Evolutionary conservation across 2,113 vertebrate genomes (phyloP).

Genomic region (Cynopterus brachyotis): DNA sequence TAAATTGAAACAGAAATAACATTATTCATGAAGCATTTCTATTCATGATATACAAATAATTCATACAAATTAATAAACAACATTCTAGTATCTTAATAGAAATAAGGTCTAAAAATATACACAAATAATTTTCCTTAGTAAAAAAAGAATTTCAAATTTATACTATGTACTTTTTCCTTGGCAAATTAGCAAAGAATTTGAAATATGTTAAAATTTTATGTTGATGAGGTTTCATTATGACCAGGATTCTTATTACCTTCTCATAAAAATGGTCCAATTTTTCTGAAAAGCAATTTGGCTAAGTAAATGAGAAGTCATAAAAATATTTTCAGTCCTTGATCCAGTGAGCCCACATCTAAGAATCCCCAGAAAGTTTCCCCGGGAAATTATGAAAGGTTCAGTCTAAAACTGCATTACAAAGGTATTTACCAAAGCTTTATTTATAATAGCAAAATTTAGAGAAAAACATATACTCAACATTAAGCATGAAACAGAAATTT

Average conservation of each 20-base stretch:
- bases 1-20: slow-evolving; percentile 30
- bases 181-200: slow-evolving; percentile 22
- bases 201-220: not conserved
- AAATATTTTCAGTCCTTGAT: not conserved
- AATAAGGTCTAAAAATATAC: not conserved
- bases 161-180: not conserved
- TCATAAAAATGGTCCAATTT: not conserved
- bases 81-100: not conserved
- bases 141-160: slow-evolving; percentile 5
- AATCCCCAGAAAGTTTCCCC: not conserved
- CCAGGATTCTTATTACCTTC: not conserved
- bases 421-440: not conserved
- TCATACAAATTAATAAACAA: not conserved
- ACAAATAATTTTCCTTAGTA: not conserved
- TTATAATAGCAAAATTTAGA: not conserved
- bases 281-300: not conserved
- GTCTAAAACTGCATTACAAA: not conserved
- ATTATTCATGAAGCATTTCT: not conserved
- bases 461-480: not conserved
- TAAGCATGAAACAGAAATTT: not conserved
- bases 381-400: not conserved
- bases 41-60: slow-evolving; percentile 12
- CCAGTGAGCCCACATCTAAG: not conserved
- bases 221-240: not conserved
- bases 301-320: slow-evolving; percentile 29